A percentile compares a stretch with the other conserved stretches of the same genome.
Evolutionary conservation across 1,140 invertebrate genomes (phyloP).

Genomic region (Calephelis virginiensis): DNA sequence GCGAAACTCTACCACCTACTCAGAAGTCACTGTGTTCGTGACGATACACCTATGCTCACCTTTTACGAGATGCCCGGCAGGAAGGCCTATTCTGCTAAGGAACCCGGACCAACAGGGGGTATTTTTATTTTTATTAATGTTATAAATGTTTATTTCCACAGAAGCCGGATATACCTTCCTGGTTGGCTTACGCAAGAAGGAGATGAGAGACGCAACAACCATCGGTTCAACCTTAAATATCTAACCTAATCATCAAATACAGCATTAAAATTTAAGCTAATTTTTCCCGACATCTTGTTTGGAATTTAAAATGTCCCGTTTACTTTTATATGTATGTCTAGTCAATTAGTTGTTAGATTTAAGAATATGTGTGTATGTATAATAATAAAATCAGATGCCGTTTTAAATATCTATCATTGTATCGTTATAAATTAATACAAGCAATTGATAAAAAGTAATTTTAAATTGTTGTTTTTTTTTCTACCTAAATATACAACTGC

Average conservation of each 20-base stretch:
- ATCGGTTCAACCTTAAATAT: constrained; percentile 27
- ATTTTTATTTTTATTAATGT: constrained; percentile 3
- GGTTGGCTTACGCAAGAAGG: constrained; percentile 64
- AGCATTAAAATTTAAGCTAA: neutral
- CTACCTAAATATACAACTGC: no score
- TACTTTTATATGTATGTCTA: constrained; percentile 19
- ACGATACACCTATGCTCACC: no score
- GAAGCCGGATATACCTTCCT: constrained; percentile 68
- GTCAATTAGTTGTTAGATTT: constrained; percentile 28
- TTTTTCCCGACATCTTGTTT: constrained; percentile 2
- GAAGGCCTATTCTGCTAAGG: no score
- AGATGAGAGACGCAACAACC: constrained; percentile 59
- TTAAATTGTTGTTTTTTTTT: constrained; percentile 54
- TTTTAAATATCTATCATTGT: constrained; percentile 46
- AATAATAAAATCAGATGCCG: constrained; percentile 15
- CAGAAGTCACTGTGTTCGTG: no score
- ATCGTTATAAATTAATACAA: constrained; percentile 66
- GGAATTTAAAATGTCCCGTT: constrained; percentile 8
- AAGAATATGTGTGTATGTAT: constrained; percentile 8
- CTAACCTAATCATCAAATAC: constrained; percentile 21
- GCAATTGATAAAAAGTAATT: constrained; percentile 69
- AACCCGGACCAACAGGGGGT: no score
- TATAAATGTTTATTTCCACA: constrained; percentile 37
- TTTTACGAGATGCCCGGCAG: no score
- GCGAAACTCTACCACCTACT: no score